Conservation (phyloP, 1,140 invertebrate genomes). For the Ostrea denselamellosa region DNA sequence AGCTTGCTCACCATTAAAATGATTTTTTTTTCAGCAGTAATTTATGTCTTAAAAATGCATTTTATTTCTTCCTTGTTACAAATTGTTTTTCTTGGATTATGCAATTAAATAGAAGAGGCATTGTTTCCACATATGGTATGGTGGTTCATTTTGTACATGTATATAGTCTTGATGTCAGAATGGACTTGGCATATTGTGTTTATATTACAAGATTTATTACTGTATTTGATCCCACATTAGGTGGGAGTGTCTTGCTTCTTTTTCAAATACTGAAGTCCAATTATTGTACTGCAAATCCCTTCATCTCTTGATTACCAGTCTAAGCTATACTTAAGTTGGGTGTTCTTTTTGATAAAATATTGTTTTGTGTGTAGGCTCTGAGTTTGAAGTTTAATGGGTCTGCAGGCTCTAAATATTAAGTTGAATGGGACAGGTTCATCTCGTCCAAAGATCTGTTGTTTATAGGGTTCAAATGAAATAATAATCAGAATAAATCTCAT, state of each 20-base stretch:
- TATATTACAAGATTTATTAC: background rate
- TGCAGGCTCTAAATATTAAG: background rate
- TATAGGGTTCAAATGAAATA: background rate
- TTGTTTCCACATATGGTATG: background rate
- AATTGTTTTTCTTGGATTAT: constrained; percentile 19
- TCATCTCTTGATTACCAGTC: background rate
- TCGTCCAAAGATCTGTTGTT: background rate
- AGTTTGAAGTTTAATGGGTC: background rate
- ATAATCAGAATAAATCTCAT: background rate
- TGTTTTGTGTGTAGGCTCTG: background rate
- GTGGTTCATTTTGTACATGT: background rate
- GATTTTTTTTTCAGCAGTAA: background rate
- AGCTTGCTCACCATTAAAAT: constrained; percentile 30
- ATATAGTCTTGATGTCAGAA: background rate
- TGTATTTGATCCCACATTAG: constrained; percentile 3
- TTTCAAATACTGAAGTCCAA: background rate
- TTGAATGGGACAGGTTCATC: background rate
- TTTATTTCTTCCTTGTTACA: background rate
- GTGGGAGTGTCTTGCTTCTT: background rate
- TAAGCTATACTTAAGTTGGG: background rate
- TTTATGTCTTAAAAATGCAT: constrained; percentile 6
- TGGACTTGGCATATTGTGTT: background rate
- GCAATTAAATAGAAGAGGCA: background rate
- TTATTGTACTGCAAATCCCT: constrained; percentile 21
- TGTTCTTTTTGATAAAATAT: constrained; percentile 9